These are phyloP conservation scores for Ceyx erithaca DNA, from an alignment of 2,797 vertebrate species.

Conservation along the genomic window DNA sequence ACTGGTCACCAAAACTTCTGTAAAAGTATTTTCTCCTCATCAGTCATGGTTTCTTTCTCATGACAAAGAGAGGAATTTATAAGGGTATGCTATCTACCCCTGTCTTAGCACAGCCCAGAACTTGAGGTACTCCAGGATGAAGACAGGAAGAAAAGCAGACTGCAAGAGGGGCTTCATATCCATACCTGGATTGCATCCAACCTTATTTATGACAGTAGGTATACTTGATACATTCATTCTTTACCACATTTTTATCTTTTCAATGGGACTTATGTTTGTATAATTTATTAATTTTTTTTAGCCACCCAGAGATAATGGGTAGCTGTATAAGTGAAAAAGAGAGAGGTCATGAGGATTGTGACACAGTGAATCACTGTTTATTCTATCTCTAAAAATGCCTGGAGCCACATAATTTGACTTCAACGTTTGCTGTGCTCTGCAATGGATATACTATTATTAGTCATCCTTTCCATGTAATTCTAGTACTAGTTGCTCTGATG, in stretches of 20 bases:
- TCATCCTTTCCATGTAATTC: not conserved
- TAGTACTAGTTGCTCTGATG: not conserved
- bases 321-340: not conserved
- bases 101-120: not conserved
- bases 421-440: not conserved
- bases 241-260: not conserved
- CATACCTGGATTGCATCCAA: not conserved
- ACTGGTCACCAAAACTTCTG: not conserved
- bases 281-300: not conserved
- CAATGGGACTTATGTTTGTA: not conserved
- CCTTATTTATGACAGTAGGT: not conserved
- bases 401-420: constrained; percentile 21
- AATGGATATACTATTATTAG: not conserved
- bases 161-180: not conserved
- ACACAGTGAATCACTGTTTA: constrained; percentile 43
- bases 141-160: not conserved
- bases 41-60: not conserved
- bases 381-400: constrained; percentile 22
- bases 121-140: not conserved
- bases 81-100: not conserved
- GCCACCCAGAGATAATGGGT: not conserved
- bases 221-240: not conserved
- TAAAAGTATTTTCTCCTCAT: not conserved
- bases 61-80: not conserved
- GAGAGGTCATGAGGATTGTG: not conserved